These are phyloP conservation scores for Apaloderma vittatum DNA, from an alignment of 2,113 vertebrate genomes.

Conservation along the genomic window DNA sequence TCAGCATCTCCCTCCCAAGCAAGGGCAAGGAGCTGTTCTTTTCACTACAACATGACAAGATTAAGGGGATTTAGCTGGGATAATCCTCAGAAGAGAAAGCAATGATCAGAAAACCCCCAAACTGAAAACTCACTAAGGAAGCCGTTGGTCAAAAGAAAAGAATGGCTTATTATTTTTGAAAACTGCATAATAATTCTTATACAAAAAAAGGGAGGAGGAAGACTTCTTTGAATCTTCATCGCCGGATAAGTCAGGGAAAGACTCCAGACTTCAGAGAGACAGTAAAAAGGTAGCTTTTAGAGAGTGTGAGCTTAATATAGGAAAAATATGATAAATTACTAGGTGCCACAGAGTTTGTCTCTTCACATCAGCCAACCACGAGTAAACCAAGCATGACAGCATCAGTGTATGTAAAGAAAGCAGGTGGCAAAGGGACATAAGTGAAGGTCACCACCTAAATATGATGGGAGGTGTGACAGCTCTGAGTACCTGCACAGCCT, in stretches of 20 bases:
- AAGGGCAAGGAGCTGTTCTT: background rate
- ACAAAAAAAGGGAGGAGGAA: background rate
- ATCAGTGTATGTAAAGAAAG: background rate
- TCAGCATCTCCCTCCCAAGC: background rate
- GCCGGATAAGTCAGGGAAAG: background rate
- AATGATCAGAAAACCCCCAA: background rate
- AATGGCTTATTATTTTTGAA: background rate
- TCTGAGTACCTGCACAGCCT: background rate
- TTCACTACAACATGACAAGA: background rate
- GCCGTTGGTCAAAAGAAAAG: background rate
- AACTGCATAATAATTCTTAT: background rate
- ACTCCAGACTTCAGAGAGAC: background rate
- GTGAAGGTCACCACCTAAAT: background rate
- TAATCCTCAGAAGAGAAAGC: background rate
- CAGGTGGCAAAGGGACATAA: background rate
- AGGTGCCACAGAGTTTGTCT: background rate
- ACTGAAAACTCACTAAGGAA: background rate
- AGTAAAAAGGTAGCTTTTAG: background rate
- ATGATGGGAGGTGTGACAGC: background rate
- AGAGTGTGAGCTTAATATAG: background rate
- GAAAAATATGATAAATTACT: background rate
- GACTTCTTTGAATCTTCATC: background rate
- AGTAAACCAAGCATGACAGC: background rate
- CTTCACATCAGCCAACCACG: background rate
- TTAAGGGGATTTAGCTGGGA: background rate